Evolutionary conservation across 2,797 vertebrate species (phyloP).

Genomic region (Halcyon smyrnensis): DNA sequence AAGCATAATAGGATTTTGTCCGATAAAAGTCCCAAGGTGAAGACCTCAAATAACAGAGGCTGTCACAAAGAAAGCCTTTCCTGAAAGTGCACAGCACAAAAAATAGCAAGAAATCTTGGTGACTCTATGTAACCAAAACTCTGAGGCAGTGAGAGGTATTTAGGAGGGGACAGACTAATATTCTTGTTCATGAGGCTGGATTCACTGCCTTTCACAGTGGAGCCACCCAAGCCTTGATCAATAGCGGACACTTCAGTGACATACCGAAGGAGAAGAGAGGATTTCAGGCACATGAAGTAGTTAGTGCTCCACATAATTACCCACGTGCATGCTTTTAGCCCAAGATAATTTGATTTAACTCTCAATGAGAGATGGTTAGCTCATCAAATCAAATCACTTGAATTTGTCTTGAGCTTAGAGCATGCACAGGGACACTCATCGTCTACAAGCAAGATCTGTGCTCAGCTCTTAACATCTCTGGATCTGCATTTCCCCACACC

Average conservation of each 20-base stretch:
- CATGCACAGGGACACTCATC: background rate
- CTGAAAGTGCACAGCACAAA: background rate
- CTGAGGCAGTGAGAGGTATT: background rate
- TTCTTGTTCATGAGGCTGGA: background rate
- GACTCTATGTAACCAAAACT: background rate
- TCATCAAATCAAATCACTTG: background rate
- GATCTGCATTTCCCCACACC: background rate
- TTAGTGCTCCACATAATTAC: background rate
- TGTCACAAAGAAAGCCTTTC: background rate
- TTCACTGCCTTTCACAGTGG: background rate
- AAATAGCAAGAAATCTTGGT: accelerated
- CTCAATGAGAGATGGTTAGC: background rate
- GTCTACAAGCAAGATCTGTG: no score
- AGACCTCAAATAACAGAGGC: background rate
- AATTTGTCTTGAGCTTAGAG: background rate
- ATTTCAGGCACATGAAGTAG: background rate
- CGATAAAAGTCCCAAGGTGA: background rate
- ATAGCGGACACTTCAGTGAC: accelerated
- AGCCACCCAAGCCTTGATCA: background rate
- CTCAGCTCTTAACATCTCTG: background rate
- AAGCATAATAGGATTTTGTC: background rate
- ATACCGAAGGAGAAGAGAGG: background rate
- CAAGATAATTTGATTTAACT: background rate
- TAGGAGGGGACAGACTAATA: background rate
- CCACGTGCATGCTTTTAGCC: background rate